Conservation (phyloP, 2,888 invertebrate species). For the Plebejus anna region DNA sequence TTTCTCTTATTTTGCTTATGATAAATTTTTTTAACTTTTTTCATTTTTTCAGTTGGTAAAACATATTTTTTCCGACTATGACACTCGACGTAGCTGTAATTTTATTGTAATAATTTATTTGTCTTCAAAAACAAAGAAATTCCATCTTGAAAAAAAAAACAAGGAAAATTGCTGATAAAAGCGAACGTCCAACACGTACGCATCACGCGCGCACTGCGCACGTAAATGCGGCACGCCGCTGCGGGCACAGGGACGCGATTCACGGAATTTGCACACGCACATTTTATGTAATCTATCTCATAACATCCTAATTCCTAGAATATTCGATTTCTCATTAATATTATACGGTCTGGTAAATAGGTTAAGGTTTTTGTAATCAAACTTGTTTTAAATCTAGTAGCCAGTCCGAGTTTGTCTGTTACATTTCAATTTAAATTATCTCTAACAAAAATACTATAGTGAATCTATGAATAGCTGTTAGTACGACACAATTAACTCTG, state of each 20-base stretch:
- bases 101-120: not conserved
- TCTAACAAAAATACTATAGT: not conserved
- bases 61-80: not conserved
- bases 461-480: not conserved
- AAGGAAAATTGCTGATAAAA: slow-evolving; percentile 1
- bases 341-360: no score
- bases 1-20: not conserved
- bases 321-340: not conserved
- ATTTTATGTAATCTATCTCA: not conserved
- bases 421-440: not conserved
- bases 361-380: no score
- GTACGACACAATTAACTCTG: not conserved
- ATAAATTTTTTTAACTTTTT: not conserved
- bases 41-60: not conserved
- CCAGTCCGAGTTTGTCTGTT: not conserved
- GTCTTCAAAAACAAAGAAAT: not conserved
- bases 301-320: not conserved
- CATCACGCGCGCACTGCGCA: not conserved
- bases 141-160: not conserved
- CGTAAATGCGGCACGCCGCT: not conserved
- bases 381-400: not conserved
- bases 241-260: not conserved
- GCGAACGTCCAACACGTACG: not conserved
- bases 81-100: not conserved
- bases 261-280: not conserved